Base-by-base conservation (phyloP, 2,888 invertebrate genomes). In the Melinaea marsaeus region DNA sequence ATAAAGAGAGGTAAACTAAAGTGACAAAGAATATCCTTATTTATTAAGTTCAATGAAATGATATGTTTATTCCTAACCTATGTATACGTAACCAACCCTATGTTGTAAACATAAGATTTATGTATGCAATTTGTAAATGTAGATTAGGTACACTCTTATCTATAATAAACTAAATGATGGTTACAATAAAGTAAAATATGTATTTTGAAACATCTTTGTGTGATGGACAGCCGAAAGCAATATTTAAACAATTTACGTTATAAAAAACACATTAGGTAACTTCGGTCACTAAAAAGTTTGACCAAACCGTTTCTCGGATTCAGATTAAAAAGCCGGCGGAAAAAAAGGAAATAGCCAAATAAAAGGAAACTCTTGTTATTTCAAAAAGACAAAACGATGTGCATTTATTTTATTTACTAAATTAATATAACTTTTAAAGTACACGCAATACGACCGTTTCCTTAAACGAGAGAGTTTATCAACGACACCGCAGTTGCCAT, bases 241-340 rank as follows among this genome's bases (percentile, higher is more conserved):
- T 71, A 64, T 63, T 51, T 59, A 59, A 67, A 69, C 65, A 66
- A 69, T 65, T 67, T 58, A 61, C 64, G 57, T 61, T 67, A 65
- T 68, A 71, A 69, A 70, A 69, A 71, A 64, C 67, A 68, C 71
- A 71, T 71, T 71, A 69, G 58, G 60, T 60, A 71, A 68, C 66
- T 71, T 67, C 51, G 61, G 37, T 61, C 37, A 42, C 35, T 57
- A 64, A 62, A 66, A 68, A 68, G 66, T 68, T 68, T 68, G 68
- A 66, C 64, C 66, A 56, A 68, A 66, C 61, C 58, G 59, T 35
- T 60, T 47, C 55, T 42, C 58, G 11, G 47, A 54, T 61, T 65
- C 64, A 70, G 68, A 71, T 70, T 71, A 68, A 68, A 68, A 65
- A 62, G 59, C 63, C 66, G 55, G 61, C 61, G 66, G 64, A 68